phyloP scores from a whole-genome alignment of 2,797 vertebrate genomes.

The Bufotes viridis region DNA sequence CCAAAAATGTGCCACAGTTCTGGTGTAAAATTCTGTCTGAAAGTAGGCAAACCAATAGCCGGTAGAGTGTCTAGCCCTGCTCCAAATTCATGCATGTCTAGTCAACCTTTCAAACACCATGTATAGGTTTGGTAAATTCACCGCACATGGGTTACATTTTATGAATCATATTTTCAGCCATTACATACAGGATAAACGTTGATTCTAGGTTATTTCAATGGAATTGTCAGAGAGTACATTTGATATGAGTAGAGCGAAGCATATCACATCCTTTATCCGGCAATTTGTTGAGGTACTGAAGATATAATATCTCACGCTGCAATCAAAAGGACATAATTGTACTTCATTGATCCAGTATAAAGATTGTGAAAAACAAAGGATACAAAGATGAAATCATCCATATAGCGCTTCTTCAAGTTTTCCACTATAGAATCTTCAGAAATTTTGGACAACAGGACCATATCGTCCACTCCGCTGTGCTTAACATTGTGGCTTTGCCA shows the following conservation, averaged over 20 bases:
- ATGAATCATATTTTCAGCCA: too few relatives aligned
- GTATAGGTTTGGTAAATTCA: too few relatives aligned
- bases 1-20: too few relatives aligned
- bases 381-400: slow-evolving; percentile 99
- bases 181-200: too few relatives aligned
- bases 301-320: background rate
- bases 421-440: slow-evolving; percentile 96
- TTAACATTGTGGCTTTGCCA: slow-evolving; percentile 99
- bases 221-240: background rate
- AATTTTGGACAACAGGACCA: slow-evolving; percentile 97
- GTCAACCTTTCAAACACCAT: too few relatives aligned
- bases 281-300: background rate
- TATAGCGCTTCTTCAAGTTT: slow-evolving; percentile 97
- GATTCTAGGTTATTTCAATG: background rate
- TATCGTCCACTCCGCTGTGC: slow-evolving; percentile 95
- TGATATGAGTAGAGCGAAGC: background rate
- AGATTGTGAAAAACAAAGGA: slow-evolving; percentile 75
- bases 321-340: background rate
- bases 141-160: too few relatives aligned
- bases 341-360: background rate
- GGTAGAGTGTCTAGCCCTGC: too few relatives aligned
- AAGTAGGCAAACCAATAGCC: too few relatives aligned
- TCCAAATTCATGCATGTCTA: too few relatives aligned
- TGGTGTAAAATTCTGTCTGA: too few relatives aligned
- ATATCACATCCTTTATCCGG: background rate